Conservation (phyloP, 2,888 invertebrate species). For the Synergus japonicus region DNA sequence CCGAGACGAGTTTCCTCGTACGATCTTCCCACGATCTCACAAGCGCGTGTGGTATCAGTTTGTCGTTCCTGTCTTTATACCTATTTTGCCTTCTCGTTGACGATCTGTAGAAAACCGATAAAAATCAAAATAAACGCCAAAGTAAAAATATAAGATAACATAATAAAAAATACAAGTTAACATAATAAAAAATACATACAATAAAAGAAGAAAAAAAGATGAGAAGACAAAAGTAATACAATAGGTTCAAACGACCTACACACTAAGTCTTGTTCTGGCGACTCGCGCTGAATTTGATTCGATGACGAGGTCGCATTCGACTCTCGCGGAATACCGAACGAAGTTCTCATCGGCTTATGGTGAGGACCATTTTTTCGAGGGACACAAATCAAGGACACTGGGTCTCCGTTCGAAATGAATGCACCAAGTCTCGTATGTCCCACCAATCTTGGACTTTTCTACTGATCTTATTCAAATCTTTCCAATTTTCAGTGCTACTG, state of each 20-base stretch:
- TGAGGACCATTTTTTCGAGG: constrained; percentile 24
- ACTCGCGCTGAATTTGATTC: constrained; percentile 52
- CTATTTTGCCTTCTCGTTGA: constrained; percentile 49
- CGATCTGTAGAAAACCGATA: constrained; percentile 49
- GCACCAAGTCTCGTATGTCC: background rate
- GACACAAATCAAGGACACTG: constrained; percentile 20
- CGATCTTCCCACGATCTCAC: constrained; percentile 69
- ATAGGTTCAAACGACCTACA: constrained; percentile 45
- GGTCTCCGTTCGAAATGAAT: background rate
- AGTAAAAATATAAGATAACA: background rate
- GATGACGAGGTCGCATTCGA: constrained; percentile 49
- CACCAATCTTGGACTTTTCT: too few species aligned
- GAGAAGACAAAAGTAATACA: background rate
- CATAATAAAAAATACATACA: constrained; percentile 40
- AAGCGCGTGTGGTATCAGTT: constrained; percentile 47
- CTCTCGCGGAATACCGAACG: constrained; percentile 51
- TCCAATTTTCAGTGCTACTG: too few species aligned
- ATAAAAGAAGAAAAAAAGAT: background rate
- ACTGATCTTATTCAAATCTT: too few species aligned
- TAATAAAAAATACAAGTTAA: constrained; percentile 29
- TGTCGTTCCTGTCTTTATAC: constrained; percentile 50
- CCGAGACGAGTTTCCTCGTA: constrained; percentile 64
- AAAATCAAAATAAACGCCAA: background rate
- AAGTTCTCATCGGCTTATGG: constrained; percentile 46
- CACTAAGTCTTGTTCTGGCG: constrained; percentile 39